These are phyloP conservation scores for Alouatta palliata DNA, from an alignment of 2,113 vertebrate genomes.

Conservation along the genomic window DNA sequence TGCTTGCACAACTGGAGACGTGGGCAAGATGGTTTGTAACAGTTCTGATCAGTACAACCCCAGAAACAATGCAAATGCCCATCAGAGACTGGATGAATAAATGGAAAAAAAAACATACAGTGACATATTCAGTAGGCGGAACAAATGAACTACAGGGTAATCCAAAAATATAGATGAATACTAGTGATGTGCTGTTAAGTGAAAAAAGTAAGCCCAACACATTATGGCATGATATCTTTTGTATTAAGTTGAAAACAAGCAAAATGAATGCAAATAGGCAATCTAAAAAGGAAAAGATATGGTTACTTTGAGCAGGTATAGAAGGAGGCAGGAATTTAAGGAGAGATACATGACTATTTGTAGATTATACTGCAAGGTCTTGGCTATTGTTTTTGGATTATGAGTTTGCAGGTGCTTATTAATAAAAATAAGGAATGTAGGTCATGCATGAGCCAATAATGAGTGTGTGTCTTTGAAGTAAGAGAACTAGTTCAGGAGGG, in stretches of 20 bases:
- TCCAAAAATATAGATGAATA: neutral
- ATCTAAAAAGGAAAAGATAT: neutral
- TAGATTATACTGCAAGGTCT: neutral
- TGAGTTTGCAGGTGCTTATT: neutral
- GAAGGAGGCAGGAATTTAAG: neutral
- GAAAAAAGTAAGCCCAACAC: neutral
- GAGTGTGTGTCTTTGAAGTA: neutral
- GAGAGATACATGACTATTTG: neutral
- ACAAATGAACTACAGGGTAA: neutral
- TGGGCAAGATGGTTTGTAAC: neutral
- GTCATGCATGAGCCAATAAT: neutral
- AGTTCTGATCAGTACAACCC: neutral
- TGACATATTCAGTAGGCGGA: neutral
- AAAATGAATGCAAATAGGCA: neutral
- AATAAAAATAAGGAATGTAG: constrained; percentile 6
- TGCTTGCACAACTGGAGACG: neutral
- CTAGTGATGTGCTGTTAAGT: neutral
- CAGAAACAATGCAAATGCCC: neutral
- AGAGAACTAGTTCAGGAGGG: neutral
- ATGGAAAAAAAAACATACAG: neutral
- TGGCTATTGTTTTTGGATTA: neutral
- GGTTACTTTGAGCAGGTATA: neutral
- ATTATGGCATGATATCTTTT: neutral
- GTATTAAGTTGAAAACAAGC: neutral
- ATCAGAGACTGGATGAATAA: neutral